phyloP scores from a whole-genome alignment of 2,888 invertebrate genomes.

The Cybosia mesomella region DNA sequence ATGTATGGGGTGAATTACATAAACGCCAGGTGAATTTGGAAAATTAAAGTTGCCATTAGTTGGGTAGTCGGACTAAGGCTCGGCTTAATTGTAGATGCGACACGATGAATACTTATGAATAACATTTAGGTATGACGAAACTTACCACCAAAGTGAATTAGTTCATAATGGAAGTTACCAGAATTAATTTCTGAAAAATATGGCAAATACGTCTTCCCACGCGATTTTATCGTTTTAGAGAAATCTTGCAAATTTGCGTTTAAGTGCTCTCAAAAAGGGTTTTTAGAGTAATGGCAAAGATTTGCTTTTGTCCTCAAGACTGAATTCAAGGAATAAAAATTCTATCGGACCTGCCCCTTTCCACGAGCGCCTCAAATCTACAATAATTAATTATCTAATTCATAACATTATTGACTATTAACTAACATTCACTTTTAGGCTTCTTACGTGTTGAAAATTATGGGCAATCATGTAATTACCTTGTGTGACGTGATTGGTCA shows the following conservation, averaged over 20 bases:
- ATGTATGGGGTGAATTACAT: conserved; percentile 80
- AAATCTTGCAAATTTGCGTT: too few species aligned
- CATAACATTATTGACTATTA: not conserved
- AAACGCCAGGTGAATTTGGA: conserved; percentile 85
- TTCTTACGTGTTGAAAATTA: not conserved
- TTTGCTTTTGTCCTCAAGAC: not conserved
- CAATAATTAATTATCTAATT: not conserved
- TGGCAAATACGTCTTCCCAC: not conserved
- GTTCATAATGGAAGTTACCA: conserved; percentile 2
- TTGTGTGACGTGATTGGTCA: too few species aligned
- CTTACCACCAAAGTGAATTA: not conserved
- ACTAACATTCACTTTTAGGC: not conserved
- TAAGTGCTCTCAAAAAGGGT: not conserved
- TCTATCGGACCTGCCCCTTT: not conserved
- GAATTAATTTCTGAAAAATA: not conserved
- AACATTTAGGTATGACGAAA: conserved; percentile 34
- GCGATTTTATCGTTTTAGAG: too few species aligned
- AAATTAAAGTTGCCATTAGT: conserved; percentile 77
- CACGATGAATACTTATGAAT: conserved; percentile 46
- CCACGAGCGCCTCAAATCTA: not conserved
- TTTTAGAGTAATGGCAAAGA: not conserved
- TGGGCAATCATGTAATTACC: not conserved
- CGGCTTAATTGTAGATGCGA: conserved; percentile 50
- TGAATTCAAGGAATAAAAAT: not conserved
- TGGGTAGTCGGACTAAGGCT: conserved; percentile 45